phyloP scores from a whole-genome alignment of 2,113 vertebrate genomes.

The Seriola rivoliana region DNA sequence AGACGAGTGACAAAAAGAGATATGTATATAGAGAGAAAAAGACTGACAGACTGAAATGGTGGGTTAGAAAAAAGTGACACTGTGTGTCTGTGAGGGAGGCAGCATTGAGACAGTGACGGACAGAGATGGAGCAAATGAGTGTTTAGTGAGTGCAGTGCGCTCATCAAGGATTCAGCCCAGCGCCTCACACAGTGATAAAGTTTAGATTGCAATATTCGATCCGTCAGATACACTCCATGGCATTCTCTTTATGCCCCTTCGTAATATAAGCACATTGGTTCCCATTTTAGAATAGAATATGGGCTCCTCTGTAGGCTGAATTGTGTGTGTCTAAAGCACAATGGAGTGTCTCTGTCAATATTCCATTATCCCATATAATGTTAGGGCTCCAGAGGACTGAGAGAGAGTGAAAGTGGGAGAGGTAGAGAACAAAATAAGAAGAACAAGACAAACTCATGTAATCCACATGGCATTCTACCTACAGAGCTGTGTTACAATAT shows the following conservation, averaged over 20 bases:
- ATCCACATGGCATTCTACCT: constrained; percentile 59
- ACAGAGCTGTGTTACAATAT: constrained; percentile 49
- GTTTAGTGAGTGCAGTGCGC: constrained; percentile 44
- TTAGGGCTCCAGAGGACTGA: constrained; percentile 61
- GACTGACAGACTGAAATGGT: constrained; percentile 16
- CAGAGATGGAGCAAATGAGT: constrained; percentile 31
- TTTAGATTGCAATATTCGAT: constrained; percentile 75
- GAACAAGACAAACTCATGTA: constrained; percentile 60
- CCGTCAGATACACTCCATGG: constrained; percentile 50
- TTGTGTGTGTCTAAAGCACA: constrained; percentile 66
- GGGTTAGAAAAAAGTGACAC: constrained; percentile 23
- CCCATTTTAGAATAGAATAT: constrained; percentile 58
- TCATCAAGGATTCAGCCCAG: constrained; percentile 67
- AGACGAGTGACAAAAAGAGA: constrained; percentile 9
- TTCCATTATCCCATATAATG: constrained; percentile 75
- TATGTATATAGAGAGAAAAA: constrained; percentile 25
- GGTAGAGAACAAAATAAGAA: constrained; percentile 39
- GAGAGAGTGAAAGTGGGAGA: constrained; percentile 34
- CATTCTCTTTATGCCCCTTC: constrained; percentile 24
- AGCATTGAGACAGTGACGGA: constrained; percentile 22
- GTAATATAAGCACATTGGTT: constrained; percentile 51
- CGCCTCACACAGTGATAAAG: constrained; percentile 61
- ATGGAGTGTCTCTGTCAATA: constrained; percentile 67
- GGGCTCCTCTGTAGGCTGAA: constrained; percentile 47
- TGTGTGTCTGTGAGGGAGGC: constrained; percentile 14